Evolutionary conservation across 2,888 invertebrate genomes (phyloP), one percentile per base, ranked within the genome.

Genomic region (Acleris sparsana): DNA sequence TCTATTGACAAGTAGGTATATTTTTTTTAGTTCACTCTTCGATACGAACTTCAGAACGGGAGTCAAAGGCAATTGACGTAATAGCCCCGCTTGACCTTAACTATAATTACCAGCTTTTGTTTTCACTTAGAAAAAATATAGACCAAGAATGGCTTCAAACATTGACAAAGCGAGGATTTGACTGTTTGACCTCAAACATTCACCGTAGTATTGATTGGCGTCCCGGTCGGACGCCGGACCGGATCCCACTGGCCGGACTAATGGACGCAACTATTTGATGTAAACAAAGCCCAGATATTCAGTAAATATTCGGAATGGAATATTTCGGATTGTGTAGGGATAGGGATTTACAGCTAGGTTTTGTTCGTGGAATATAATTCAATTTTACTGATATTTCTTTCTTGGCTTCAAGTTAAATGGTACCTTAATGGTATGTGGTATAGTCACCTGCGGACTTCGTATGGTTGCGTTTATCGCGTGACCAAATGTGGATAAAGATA

Each of bases 211-310:
- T 64, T 60, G 65, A 65, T 61, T 65, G 69, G 57, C 64, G 58
- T 69, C 66, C 63, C 61, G 67, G 67, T 63, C 67, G 67, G 57
- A 68, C 17, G 46, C 48, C 56, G 39, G 6, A 44, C 51, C 51
- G 49, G 51, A 51, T 62, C 61, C 68, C 66, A 68, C 68, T 66
- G 67, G 69, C 62, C 67, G 43, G 6, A 55, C 63, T 68, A 69
- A 68, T 57, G 67, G 70, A 63, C 65, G 69, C 69, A 74, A 72
- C 74, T 74, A 74, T 74, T 74, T 71, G 72, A 59, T 63, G 71
- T 70, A 72, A 72, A 72, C 72, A 72, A 72, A 70, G 72, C 69
- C 25, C 64, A 64, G 62, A 67, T 71, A 69, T 71, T 69, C 53
- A 55, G 61, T 63, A 71, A 71, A 73, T 71, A 72, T 72, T 72